Evolutionary conservation across 2,113 vertebrate genomes (phyloP).

Genomic region (Delphinapterus leucas): DNA sequence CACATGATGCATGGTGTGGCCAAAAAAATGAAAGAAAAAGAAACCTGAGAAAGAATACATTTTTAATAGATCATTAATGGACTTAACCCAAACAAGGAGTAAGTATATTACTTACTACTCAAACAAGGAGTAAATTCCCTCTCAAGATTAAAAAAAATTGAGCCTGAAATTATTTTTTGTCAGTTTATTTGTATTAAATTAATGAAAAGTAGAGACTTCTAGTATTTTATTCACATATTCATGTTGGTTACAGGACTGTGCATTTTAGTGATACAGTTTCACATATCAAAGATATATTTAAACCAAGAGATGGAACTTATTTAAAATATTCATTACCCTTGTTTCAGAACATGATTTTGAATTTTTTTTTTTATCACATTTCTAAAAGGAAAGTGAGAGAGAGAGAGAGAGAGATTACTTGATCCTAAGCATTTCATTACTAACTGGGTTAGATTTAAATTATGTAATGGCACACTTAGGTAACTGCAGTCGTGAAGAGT

Average conservation of each 20-base stretch:
- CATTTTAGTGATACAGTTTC: background rate
- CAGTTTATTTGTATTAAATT: background rate
- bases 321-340: slow-evolving; percentile 15
- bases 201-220: background rate
- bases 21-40: no score
- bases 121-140: background rate
- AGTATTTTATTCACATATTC: background rate
- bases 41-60: background rate
- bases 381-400: background rate
- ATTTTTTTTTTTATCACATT: background rate
- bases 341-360: background rate
- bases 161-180: background rate
- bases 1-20: no score
- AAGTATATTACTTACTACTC: background rate
- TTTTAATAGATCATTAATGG: background rate
- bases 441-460: background rate
- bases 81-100: background rate
- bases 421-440: background rate
- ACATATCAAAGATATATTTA: background rate
- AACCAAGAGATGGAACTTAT: background rate
- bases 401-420: background rate
- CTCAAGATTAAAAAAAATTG: background rate
- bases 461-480: no score
- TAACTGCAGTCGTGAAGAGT: background rate
- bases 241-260: background rate